Evolutionary conservation across 2,797 vertebrate species (phyloP).

Genomic region (Pampus argenteus): DNA sequence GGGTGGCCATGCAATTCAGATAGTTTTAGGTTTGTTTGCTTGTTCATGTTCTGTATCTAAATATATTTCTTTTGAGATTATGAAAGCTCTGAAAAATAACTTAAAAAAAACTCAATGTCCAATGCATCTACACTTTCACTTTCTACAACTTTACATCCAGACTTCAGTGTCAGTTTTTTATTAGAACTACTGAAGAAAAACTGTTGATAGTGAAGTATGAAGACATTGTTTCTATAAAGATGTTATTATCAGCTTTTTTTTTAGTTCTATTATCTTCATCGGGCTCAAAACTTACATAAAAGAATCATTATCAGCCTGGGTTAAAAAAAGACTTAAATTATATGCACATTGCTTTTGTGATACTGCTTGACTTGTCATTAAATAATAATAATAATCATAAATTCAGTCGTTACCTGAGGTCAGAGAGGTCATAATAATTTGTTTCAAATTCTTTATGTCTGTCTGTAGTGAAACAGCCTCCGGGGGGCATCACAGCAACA

Average conservation of each 20-base stretch:
- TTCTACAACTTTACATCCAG: too few relatives aligned
- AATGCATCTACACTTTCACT: too few relatives aligned
- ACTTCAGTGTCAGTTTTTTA: too few relatives aligned
- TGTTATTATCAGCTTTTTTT: too few relatives aligned
- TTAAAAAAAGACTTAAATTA: not conserved
- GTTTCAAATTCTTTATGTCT: slow-evolving; percentile 12
- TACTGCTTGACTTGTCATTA: not conserved
- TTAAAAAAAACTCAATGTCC: too few relatives aligned
- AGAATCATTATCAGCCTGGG: not conserved
- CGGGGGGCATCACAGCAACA: slow-evolving; percentile 46
- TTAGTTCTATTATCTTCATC: too few relatives aligned
- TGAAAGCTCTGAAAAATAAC: not conserved
- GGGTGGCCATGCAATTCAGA: not conserved
- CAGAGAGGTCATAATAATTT: not conserved
- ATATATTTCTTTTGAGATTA: not conserved
- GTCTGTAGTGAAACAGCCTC: slow-evolving; percentile 80
- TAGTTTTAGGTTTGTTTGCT: not conserved
- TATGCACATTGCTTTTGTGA: not conserved
- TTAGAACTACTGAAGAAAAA: too few relatives aligned
- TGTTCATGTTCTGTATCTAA: too few relatives aligned
- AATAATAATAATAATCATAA: not conserved
- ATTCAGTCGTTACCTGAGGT: not conserved
- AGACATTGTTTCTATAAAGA: too few relatives aligned
- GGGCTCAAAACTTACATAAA: not conserved
- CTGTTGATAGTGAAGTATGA: too few relatives aligned